A percentile compares a stretch with the other conserved stretches of the same genome.
phyloP scores from a whole-genome alignment of 2,797 vertebrate genomes.

The Muscicapa striata region DNA sequence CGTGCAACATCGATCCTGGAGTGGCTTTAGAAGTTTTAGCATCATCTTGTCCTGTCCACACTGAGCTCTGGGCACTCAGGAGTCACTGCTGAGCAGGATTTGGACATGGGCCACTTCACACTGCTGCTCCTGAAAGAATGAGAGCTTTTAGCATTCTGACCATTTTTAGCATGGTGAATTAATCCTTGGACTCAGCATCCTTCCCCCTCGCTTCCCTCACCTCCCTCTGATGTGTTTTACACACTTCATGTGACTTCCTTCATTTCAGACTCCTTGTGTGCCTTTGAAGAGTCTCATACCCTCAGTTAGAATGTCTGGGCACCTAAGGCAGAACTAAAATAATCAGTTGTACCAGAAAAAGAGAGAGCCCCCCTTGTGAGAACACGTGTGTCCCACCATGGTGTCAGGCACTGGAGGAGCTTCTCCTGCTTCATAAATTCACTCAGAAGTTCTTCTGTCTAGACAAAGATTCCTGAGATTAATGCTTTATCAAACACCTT shows the following conservation, averaged over 20 bases:
- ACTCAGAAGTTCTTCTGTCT: not conserved
- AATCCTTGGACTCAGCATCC: not conserved
- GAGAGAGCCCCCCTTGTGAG: not conserved
- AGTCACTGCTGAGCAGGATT: not conserved
- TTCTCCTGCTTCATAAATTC: not conserved
- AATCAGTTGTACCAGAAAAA: not conserved
- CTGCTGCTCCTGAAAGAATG: not conserved
- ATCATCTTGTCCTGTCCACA: not conserved
- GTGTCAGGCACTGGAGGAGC: not conserved
- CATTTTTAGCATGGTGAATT: not conserved
- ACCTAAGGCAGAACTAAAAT: not conserved
- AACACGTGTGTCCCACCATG: rapidly evolving
- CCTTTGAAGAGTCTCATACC: not conserved
- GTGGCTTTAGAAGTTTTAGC: not conserved
- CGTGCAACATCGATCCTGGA: not conserved
- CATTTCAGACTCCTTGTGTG: not conserved
- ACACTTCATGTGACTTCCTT: not conserved
- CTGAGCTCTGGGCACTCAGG: not conserved
- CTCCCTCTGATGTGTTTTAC: not conserved
- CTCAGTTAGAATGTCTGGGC: not conserved
- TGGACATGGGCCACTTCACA: not conserved
- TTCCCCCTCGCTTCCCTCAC: not conserved
- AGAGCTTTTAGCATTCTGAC: not conserved
- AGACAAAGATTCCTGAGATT: not conserved
- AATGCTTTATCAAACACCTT: not conserved